Evolutionary conservation across 2,797 vertebrate genomes (phyloP).

Genomic region (Potorous gilbertii): DNA sequence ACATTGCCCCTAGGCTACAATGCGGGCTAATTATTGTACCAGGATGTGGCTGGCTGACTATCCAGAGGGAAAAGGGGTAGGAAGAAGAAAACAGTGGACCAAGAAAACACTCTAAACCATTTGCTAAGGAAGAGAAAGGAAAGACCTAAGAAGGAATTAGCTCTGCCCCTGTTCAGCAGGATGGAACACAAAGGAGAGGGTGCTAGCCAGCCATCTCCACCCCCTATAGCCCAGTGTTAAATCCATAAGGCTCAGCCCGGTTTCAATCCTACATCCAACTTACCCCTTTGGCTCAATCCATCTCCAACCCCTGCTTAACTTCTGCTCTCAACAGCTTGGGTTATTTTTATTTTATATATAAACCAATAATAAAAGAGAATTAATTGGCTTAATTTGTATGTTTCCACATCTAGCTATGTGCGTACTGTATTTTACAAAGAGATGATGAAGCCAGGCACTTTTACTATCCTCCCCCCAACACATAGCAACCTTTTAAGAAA

Average conservation of each 20-base stretch:
- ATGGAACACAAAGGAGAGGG: not conserved
- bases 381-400: slow-evolving; percentile 63
- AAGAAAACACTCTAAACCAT: not conserved
- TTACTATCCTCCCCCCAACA: not conserved
- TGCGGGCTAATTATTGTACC: not conserved
- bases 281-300: not conserved
- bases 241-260: not conserved
- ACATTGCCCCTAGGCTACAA: not conserved
- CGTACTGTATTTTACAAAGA: not conserved
- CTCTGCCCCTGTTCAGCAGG: not conserved
- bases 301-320: not conserved
- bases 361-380: slow-evolving; percentile 55
- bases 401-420: slow-evolving; percentile 48
- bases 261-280: not conserved
- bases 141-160: not conserved
- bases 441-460: slow-evolving; percentile 1
- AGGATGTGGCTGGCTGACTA: not conserved
- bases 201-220: not conserved
- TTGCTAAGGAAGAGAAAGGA: not conserved
- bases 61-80: not conserved
- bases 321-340: slow-evolving; percentile 18
- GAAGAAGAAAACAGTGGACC: not conserved
- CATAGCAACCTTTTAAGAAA: slow-evolving; percentile 7
- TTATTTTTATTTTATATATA: slow-evolving; percentile 64
- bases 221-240: not conserved